A percentile compares a stretch with the other conserved stretches of the same genome.
Evolutionary conservation across 2,888 invertebrate genomes (phyloP).

Genomic region (Amiota minor): DNA sequence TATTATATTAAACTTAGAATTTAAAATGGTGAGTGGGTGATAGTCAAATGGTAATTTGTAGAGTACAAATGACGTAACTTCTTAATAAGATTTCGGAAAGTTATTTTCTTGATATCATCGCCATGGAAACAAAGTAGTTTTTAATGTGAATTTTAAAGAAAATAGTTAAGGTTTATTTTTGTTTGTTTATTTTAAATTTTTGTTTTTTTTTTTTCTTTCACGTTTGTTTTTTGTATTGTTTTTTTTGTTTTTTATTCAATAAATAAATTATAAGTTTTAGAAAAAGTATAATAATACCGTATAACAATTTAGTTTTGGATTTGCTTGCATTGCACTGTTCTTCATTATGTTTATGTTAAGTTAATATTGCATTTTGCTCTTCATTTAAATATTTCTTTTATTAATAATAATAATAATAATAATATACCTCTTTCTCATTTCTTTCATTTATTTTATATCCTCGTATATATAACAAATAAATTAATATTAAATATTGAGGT

Average conservation of each 20-base stretch:
- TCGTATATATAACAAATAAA: slow-evolving; percentile 41
- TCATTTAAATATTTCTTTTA: slow-evolving; percentile 32
- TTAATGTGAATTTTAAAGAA: not conserved
- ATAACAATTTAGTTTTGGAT: slow-evolving; percentile 69
- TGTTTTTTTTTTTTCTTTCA: slow-evolving; percentile 41
- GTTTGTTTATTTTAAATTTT: slow-evolving; percentile 37
- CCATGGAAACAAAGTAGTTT: no score
- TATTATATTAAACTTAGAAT: no score
- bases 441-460: slow-evolving; percentile 36
- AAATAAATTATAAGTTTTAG: slow-evolving; percentile 72
- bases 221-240: slow-evolving; percentile 36
- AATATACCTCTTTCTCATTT: slow-evolving; percentile 18
- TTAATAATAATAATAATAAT: slow-evolving; percentile 40
- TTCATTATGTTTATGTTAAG: slow-evolving; percentile 5
- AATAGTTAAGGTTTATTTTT: slow-evolving; percentile 46
- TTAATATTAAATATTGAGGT: slow-evolving; percentile 41
- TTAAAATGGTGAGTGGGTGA: no score
- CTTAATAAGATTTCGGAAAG: no score
- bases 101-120: no score
- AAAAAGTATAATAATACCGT: slow-evolving; percentile 73
- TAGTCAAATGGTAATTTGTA: no score
- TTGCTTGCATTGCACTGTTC: slow-evolving; percentile 36
- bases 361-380: slow-evolving; percentile 43
- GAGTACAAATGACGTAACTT: no score
- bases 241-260: slow-evolving; percentile 61